A percentile compares a stretch with the other conserved stretches of the same genome.
Evolutionary conservation across 2,888 invertebrate genomes (phyloP).

Genomic region (Erpobdella octoculata): DNA sequence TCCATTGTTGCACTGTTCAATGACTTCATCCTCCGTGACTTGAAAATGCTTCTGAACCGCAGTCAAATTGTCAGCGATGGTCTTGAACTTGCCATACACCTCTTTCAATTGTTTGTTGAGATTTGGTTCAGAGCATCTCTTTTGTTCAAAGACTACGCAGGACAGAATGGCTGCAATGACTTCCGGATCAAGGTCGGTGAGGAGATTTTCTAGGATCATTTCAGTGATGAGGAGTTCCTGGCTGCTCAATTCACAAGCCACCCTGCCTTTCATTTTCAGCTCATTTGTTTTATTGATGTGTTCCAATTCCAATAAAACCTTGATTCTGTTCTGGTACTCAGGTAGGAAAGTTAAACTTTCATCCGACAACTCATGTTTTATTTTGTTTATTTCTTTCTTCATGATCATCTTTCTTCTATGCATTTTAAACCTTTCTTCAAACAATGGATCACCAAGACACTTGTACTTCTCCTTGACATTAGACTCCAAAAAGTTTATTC

Average conservation of each 20-base stretch:
- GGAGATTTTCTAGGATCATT: constrained; percentile 77
- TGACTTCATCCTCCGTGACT: constrained; percentile 55
- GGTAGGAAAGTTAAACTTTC: constrained; percentile 78
- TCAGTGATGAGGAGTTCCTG: constrained; percentile 81
- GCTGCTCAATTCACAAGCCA: constrained; percentile 77
- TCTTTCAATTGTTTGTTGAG: constrained; percentile 60
- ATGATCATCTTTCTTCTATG: constrained; percentile 58
- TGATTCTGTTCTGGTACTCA: constrained; percentile 68
- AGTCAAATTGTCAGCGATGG: constrained; percentile 64
- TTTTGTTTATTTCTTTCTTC: constrained; percentile 60
- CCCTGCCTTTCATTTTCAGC: constrained; percentile 63
- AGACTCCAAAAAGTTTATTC: constrained; percentile 45
- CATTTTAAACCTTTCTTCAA: constrained; percentile 65
- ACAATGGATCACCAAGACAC: constrained; percentile 68
- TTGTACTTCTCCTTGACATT: constrained; percentile 49
- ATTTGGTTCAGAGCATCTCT: constrained; percentile 57
- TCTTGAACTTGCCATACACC: constrained; percentile 65
- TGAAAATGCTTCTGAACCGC: constrained; percentile 62
- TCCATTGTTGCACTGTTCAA: constrained; percentile 73
- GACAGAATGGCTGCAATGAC: constrained; percentile 91
- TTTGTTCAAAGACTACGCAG: constrained; percentile 78
- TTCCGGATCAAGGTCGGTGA: constrained; percentile 74
- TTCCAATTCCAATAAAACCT: constrained; percentile 63
- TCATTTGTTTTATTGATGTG: constrained; percentile 68
- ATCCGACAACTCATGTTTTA: constrained; percentile 72